Evolutionary conservation across 2,797 vertebrate genomes (phyloP).

Genomic region (Erpetoichthys calabaricus): DNA sequence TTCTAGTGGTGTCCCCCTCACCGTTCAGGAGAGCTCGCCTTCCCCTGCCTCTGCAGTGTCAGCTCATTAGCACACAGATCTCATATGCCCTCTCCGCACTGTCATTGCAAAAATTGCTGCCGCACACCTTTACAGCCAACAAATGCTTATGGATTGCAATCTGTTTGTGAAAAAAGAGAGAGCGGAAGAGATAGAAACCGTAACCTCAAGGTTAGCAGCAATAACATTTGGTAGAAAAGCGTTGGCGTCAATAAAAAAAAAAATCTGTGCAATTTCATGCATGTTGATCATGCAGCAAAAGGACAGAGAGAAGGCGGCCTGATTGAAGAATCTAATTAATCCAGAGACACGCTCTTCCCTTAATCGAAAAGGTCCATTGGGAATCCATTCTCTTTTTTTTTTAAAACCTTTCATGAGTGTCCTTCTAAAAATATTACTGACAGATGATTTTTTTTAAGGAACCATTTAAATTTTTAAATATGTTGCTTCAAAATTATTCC

Average conservation of each 20-base stretch:
- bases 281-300: constrained; percentile 44
- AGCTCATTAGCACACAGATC: constrained; percentile 97
- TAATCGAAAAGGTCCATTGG: constrained; percentile 34
- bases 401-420: constrained; percentile 17
- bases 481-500: no score
- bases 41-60: constrained; percentile 85
- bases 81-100: constrained; percentile 83
- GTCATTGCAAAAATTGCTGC: constrained; percentile 83
- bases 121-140: constrained; percentile 69
- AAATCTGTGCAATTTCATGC: constrained; percentile 47
- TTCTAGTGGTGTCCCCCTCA: constrained; percentile 48
- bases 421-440: constrained; percentile 13
- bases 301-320: constrained; percentile 33
- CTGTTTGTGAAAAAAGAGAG: constrained; percentile 45
- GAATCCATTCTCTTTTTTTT: constrained; percentile 36
- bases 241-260: constrained; percentile 47
- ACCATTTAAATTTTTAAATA: no score
- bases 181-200: constrained; percentile 27
- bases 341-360: constrained; percentile 41
- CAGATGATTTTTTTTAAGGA: no score
- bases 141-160: constrained; percentile 50
- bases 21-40: constrained; percentile 37
- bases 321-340: constrained; percentile 59
- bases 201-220: constrained; percentile 26
- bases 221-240: constrained; percentile 28